Conservation (phyloP, 1,140 invertebrate species). For the Acyrthosiphon pisum region DNA sequence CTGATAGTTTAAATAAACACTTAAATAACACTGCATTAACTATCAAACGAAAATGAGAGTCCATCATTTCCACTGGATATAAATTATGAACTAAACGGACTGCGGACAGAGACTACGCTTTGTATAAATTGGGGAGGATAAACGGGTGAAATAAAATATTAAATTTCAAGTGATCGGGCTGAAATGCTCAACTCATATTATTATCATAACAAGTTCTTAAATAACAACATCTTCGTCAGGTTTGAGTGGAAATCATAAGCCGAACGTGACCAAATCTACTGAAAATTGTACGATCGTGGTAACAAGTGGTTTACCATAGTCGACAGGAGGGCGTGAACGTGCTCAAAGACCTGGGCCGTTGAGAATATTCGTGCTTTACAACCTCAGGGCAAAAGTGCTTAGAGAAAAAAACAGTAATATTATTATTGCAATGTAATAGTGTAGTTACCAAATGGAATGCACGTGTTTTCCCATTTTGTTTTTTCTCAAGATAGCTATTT, state of each 20-base stretch:
- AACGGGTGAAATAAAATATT: not conserved
- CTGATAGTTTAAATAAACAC: not conserved
- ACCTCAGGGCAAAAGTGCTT: not conserved
- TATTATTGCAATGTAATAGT: not conserved
- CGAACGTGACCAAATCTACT: constrained; percentile 27
- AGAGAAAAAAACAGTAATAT: not conserved
- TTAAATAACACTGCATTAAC: not conserved
- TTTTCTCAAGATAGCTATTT: not conserved
- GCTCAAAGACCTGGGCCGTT: not conserved
- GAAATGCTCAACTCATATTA: not conserved
- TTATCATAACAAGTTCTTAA: not conserved
- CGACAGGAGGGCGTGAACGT: not conserved
- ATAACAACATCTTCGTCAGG: not conserved
- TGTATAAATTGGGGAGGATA: not conserved
- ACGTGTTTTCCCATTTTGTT: not conserved
- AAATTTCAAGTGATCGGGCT: not conserved
- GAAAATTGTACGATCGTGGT: not conserved
- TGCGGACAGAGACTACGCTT: not conserved
- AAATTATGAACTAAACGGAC: not conserved
- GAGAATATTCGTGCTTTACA: not conserved
- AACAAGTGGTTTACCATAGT: constrained; percentile 31
- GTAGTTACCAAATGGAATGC: not conserved
- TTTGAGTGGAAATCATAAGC: not conserved
- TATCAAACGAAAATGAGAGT: not conserved
- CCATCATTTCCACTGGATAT: not conserved